phyloP scores from a whole-genome alignment of 1,140 invertebrate species.

The Parapsyche elsis region DNA sequence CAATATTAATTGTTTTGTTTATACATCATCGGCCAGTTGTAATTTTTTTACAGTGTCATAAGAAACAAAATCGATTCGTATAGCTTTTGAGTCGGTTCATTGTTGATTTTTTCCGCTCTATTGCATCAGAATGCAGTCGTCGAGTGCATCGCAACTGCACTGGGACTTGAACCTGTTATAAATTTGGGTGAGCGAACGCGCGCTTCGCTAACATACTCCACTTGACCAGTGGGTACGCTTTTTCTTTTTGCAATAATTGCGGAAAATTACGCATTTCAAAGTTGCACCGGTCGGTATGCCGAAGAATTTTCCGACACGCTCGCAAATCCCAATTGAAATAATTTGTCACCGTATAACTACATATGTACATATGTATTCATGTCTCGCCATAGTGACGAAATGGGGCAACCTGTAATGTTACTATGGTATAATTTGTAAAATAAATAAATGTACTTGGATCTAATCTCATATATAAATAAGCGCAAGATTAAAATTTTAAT shows the following conservation, averaged over 20 bases:
- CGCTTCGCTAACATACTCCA: slow-evolving; percentile 31
- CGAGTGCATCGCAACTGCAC: slow-evolving; percentile 1
- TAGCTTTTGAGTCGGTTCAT: background rate
- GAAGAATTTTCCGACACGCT: background rate
- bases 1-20: no score
- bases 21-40: no score
- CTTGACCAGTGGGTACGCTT: slow-evolving; percentile 41
- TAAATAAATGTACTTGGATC: background rate
- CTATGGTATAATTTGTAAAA: no score
- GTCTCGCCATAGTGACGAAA: no score
- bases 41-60: no score
- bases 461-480: background rate
- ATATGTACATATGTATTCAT: slow-evolving; percentile 1
- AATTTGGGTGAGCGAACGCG: slow-evolving; percentile 42
- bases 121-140: slow-evolving; percentile 1
- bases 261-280: slow-evolving; percentile 18
- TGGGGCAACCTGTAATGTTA: no score
- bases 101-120: background rate
- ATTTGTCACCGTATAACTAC: background rate
- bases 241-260: slow-evolving; percentile 9
- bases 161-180: slow-evolving; percentile 48
- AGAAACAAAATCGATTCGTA: no score
- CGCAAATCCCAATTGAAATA: background rate
- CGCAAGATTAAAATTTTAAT: no score
- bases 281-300: background rate